phyloP scores from a whole-genome alignment of 2,113 vertebrate species.

The Poeciliopsis retropinna region DNA sequence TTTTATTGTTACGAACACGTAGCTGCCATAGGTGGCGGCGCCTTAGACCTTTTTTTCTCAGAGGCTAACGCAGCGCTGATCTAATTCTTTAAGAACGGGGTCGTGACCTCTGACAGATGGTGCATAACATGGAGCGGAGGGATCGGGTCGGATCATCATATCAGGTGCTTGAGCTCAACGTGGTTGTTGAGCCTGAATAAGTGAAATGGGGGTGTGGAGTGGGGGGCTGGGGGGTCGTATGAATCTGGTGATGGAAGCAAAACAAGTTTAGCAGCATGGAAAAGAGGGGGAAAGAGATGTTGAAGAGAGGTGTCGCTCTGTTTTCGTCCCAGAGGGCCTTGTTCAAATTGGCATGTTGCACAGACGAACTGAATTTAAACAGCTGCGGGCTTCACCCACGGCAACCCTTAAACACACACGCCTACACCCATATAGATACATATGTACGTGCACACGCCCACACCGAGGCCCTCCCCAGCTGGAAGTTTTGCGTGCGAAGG shows the following conservation, averaged over 20 bases:
- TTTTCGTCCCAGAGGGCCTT: constrained; percentile 64
- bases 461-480: constrained; percentile 58
- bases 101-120: constrained; percentile 33
- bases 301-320: constrained; percentile 54
- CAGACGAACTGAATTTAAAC: constrained; percentile 70
- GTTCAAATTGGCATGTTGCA: constrained; percentile 73
- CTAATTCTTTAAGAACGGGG: constrained; percentile 47
- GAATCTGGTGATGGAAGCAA: background rate
- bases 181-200: constrained; percentile 3
- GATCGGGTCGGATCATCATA: constrained; percentile 39
- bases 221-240: background rate
- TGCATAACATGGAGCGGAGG: constrained; percentile 37
- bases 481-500: constrained; percentile 74
- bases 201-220: background rate
- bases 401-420: constrained; percentile 31
- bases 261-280: constrained; percentile 13
- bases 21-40: constrained; percentile 10
- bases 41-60: constrained; percentile 34
- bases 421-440: constrained; percentile 7
- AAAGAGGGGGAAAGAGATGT: constrained; percentile 31
- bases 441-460: constrained; percentile 23
- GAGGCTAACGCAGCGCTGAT: constrained; percentile 7
- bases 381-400: constrained; percentile 71
- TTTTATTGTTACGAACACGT: constrained; percentile 21
- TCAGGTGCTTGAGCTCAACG: constrained; percentile 33